Evolutionary conservation across 2,888 invertebrate genomes (phyloP), one percentile per base, ranked within the genome.

Genomic region (Rhaphigaster nebulosa): DNA sequence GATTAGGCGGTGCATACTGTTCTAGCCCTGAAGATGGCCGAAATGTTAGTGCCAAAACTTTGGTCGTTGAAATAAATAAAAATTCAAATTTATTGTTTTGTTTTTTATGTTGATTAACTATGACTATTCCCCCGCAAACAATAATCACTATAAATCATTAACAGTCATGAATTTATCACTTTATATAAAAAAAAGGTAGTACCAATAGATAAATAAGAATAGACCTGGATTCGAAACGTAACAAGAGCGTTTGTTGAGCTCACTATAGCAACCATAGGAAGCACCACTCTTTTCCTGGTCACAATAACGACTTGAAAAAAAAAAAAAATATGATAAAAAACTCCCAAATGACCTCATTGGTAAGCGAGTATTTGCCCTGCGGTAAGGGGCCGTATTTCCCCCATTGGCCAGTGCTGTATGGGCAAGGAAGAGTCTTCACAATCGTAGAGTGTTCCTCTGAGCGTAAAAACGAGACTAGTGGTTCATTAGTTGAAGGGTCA

Each of bases 401-500:
- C 87, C 52, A 87, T 50, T 50, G 87, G 87, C 87, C 87, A 34
- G n/a, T 34, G 41, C 50, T 87, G 87, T 87, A 87, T 87, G 52
- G 50, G 87, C 80, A 80, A 80, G 38, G 80, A 80, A 45, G 87
- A 87, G 45, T n/a, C 87, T 87, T 87, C 87, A 87, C 87, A 87
- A 87, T 87, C 87, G 87, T 29, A 87, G 87, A 87, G 87, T 52
- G 41, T 80, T 41, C 80, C 80, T 80, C 80, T 80, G 80, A 80
- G 80, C 80, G 80, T 87, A 87, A 87, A 87, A 87, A 87, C 87
- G 87, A 45, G 76, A 52, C 76, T 90, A 80, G 80, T 90, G 89
- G 90, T 54, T 90, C 80, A 90, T 90, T 80, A 84, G 90, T 56
- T 56, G 80, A 89, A 84, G 54, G 90, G 87, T 52, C 52, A 87